A percentile compares a stretch with the other conserved stretches of the same genome.
Conservation (phyloP, 1,140 invertebrate species). For the Brachystomella parvula region DNA sequence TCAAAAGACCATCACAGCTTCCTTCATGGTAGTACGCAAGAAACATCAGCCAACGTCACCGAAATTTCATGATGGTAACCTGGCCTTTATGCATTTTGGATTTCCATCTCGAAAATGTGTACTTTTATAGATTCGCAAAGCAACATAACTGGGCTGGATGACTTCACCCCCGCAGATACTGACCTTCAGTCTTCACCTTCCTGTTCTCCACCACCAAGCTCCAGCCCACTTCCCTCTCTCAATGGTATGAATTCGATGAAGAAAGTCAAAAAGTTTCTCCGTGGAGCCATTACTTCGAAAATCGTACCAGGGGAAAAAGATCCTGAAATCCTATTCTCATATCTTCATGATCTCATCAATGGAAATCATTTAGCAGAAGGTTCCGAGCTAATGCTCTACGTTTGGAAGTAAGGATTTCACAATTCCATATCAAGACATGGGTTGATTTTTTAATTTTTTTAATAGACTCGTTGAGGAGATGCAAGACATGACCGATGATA, state of each 20-base stretch:
- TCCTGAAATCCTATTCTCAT: neutral
- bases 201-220: too few species aligned
- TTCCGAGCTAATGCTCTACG: neutral
- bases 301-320: neutral
- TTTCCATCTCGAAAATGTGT: too few species aligned
- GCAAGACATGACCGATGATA: neutral
- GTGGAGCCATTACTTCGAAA: neutral
- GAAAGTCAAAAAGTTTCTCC: neutral
- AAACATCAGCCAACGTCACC: too few species aligned
- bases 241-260: neutral
- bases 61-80: too few species aligned
- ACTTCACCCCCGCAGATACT: too few species aligned
- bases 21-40: too few species aligned
- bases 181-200: too few species aligned
- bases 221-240: neutral
- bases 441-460: neutral
- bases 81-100: too few species aligned
- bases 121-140: too few species aligned
- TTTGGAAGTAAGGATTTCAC: slow-evolving; percentile 4
- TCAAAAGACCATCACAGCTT: neutral
- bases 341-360: neutral
- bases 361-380: neutral
- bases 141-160: too few species aligned
- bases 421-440: neutral
- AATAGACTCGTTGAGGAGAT: neutral